These are phyloP conservation scores for Drosophila macrothrix DNA, from an alignment of 2,888 invertebrate genomes.

Conservation along the genomic window DNA sequence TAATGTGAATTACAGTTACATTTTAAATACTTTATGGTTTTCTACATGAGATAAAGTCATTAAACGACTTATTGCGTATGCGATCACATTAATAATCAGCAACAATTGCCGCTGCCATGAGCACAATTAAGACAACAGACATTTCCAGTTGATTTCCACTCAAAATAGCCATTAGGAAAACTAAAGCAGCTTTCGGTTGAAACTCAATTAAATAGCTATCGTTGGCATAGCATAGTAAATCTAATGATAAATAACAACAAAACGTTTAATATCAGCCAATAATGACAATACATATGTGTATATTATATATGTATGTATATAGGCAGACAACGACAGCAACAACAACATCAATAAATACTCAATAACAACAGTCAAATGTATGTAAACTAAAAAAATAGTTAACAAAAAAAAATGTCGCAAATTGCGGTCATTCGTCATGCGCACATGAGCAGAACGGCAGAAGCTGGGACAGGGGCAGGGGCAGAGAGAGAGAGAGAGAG, in stretches of 20 bases:
- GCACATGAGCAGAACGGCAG: slow-evolving; percentile 81
- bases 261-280: slow-evolving; percentile 70
- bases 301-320: slow-evolving; percentile 29
- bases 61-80: slow-evolving; percentile 6
- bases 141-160: slow-evolving; percentile 56
- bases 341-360: slow-evolving; percentile 70
- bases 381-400: slow-evolving; percentile 70
- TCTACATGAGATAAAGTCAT: background rate
- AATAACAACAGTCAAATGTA: slow-evolving; percentile 66
- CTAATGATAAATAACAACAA: slow-evolving; percentile 31
- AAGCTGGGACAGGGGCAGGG: slow-evolving; percentile 36
- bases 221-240: slow-evolving; percentile 45
- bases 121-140: slow-evolving; percentile 49
- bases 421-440: slow-evolving; percentile 85
- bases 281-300: slow-evolving; percentile 63
- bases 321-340: slow-evolving; percentile 36
- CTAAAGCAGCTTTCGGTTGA: slow-evolving; percentile 19
- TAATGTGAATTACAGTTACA: background rate
- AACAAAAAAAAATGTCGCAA: slow-evolving; percentile 78
- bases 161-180: slow-evolving; percentile 38
- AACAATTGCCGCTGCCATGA: slow-evolving; percentile 41
- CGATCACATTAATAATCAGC: slow-evolving; percentile 31
- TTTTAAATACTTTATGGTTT: slow-evolving; percentile 6
- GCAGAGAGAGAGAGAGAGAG: background rate
- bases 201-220: slow-evolving; percentile 48